Percentiles rank a stretch among this genome's conserved stretches.
Evolutionary conservation across 1,140 invertebrate genomes (phyloP).

Genomic region (Lordiphosa clarofinis): DNA sequence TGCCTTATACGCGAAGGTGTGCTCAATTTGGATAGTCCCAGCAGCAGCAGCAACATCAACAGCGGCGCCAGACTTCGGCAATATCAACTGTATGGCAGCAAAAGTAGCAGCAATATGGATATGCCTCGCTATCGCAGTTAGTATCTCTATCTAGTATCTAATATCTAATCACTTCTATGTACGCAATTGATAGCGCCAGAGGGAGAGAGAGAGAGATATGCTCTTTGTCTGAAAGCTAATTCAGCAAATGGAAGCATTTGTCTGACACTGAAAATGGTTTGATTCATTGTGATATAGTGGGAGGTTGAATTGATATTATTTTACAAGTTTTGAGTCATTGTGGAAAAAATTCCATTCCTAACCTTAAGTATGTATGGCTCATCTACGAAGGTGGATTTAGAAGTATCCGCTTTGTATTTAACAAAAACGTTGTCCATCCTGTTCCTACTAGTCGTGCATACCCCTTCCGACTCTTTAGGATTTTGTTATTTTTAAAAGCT

Average conservation of each 20-base stretch:
- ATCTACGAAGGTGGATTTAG: no score
- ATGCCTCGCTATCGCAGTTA: conserved; percentile 70
- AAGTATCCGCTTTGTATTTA: no score
- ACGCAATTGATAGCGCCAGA: neutral
- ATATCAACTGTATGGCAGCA: conserved; percentile 51
- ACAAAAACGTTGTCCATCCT: no score
- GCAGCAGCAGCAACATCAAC: conserved; percentile 12
- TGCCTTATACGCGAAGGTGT: conserved; percentile 75
- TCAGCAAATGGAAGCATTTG: no score
- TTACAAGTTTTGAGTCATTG: no score
- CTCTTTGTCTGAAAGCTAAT: no score
- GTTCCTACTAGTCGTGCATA: neutral
- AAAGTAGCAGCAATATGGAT: conserved; percentile 60
- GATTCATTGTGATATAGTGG: no score
- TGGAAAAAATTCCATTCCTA: no score
- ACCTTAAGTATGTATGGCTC: no score
- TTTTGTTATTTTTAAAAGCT: conserved; percentile 56
- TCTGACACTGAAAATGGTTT: no score
- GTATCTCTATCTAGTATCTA: conserved; percentile 40
- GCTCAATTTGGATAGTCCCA: conserved; percentile 63
- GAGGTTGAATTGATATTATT: no score
- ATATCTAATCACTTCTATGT: neutral
- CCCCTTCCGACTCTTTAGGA: neutral
- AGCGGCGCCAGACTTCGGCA: conserved; percentile 27
- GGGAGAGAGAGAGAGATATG: no score